Evolutionary conservation across 1,140 invertebrate species (phyloP).

Genomic region (Drosophila navojoa): DNA sequence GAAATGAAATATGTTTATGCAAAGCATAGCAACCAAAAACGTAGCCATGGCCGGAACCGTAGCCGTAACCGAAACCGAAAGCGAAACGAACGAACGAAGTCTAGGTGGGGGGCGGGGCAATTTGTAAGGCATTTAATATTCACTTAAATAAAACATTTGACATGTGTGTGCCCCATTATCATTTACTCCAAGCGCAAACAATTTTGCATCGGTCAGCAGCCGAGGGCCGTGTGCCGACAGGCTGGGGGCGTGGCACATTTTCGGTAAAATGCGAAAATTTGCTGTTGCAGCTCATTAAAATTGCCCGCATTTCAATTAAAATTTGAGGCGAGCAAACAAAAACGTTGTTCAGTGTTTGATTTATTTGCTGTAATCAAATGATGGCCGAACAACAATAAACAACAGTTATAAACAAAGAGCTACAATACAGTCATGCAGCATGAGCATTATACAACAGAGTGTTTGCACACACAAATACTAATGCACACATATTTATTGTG

Average conservation of each 20-base stretch:
- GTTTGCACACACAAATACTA: slow-evolving; percentile 6
- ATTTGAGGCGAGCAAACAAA: slow-evolving; percentile 25
- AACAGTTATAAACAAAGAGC: slow-evolving; percentile 10
- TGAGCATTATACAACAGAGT: slow-evolving; percentile 3
- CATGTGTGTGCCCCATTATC: slow-evolving; percentile 42
- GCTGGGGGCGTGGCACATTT: neutral
- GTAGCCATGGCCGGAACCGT: neutral
- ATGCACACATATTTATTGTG: neutral
- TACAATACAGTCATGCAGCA: neutral
- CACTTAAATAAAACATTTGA: slow-evolving; percentile 73
- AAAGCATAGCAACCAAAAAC: slow-evolving; percentile 45
- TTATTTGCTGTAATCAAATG: slow-evolving; percentile 40
- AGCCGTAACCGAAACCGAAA: neutral
- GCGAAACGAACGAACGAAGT: slow-evolving; percentile 10
- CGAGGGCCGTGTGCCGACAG: neutral
- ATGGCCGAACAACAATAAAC: slow-evolving; percentile 22
- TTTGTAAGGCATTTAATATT: slow-evolving; percentile 68
- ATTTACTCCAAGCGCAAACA: slow-evolving; percentile 48
- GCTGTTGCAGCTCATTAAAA: slow-evolving; percentile 47
- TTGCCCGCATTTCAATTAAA: slow-evolving; percentile 35
- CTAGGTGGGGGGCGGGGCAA: slow-evolving; percentile 29
- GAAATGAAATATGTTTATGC: slow-evolving; percentile 69
- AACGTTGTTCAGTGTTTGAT: slow-evolving; percentile 25
- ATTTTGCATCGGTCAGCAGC: slow-evolving; percentile 23
- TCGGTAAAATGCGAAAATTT: slow-evolving; percentile 3